These are phyloP conservation scores for Sebastes iracundus DNA, from an alignment of 2,797 vertebrate genomes.

Conservation along the genomic window DNA sequence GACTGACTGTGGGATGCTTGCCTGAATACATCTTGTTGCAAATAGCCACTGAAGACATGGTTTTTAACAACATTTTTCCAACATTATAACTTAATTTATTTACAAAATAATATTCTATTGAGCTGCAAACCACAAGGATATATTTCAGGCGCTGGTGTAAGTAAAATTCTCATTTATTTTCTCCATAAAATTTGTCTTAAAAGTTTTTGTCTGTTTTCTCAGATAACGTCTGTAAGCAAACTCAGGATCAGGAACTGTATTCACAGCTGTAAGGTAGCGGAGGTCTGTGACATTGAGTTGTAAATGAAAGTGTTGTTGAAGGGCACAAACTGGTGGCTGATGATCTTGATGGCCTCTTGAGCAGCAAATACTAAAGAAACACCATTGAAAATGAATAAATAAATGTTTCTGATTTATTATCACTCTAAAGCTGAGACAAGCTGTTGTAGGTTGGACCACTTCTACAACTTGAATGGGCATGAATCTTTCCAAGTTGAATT, in stretches of 20 bases:
- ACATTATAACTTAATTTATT: background rate
- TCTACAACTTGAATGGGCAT: background rate
- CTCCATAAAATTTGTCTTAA: too few species aligned
- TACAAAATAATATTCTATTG: background rate
- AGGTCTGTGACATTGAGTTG: slow-evolving; percentile 97
- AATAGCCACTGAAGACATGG: slow-evolving; percentile 1
- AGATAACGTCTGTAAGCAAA: background rate
- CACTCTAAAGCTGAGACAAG: background rate
- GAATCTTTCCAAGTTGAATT: background rate
- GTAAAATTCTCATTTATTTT: background rate
- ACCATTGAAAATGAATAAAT: background rate
- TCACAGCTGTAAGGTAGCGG: slow-evolving; percentile 91
- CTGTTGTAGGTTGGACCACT: background rate
- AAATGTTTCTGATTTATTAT: background rate
- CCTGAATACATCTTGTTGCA: slow-evolving; percentile 23
- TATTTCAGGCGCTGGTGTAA: background rate
- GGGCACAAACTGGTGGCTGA: slow-evolving; percentile 97
- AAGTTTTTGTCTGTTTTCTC: background rate
- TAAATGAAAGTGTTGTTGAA: slow-evolving; percentile 99
- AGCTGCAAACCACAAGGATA: background rate
- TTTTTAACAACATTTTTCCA: background rate
- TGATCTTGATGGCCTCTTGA: slow-evolving; percentile 96
- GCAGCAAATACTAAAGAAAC: slow-evolving; percentile 89
- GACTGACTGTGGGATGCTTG: slow-evolving; percentile 8
- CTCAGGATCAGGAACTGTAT: background rate